A percentile compares a stretch with the other conserved stretches of the same genome.
phyloP scores from a whole-genome alignment of 2,888 invertebrate species.

The Resseliella maxima region DNA sequence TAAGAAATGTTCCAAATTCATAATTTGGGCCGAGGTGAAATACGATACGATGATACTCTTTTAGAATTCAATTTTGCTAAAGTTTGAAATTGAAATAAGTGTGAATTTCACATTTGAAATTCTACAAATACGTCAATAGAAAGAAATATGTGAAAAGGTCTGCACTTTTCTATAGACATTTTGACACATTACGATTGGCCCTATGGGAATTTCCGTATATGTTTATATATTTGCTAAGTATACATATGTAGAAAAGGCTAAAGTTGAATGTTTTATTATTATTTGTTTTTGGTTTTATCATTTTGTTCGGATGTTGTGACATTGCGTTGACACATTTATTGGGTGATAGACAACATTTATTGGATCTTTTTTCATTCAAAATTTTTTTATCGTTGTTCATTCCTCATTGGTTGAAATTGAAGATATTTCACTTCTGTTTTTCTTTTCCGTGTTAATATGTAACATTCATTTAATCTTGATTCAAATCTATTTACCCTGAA shows the following conservation, averaged over 20 bases:
- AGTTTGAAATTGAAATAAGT: no score
- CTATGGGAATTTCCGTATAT: slow-evolving; percentile 7
- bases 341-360: slow-evolving; percentile 29
- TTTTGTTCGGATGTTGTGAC: neutral
- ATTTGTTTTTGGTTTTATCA: neutral
- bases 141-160: neutral
- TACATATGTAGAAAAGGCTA: slow-evolving; percentile 7
- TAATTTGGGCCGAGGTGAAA: neutral
- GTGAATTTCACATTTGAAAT: neutral
- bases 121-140: slow-evolving; percentile 31
- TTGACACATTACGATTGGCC: neutral
- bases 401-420: no score
- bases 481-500: neutral
- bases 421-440: no score
- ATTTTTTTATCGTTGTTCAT: no score
- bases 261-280: slow-evolving; percentile 36
- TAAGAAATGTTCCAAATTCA: neutral
- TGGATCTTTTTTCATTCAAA: neutral
- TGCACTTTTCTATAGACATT: neutral
- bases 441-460: no score
- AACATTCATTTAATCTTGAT: neutral
- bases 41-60: neutral
- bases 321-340: slow-evolving; percentile 41
- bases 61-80: no score
- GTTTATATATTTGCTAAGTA: neutral